Conservation (phyloP, 2,113 vertebrate genomes). For the Prietella phreatophila region DNA sequence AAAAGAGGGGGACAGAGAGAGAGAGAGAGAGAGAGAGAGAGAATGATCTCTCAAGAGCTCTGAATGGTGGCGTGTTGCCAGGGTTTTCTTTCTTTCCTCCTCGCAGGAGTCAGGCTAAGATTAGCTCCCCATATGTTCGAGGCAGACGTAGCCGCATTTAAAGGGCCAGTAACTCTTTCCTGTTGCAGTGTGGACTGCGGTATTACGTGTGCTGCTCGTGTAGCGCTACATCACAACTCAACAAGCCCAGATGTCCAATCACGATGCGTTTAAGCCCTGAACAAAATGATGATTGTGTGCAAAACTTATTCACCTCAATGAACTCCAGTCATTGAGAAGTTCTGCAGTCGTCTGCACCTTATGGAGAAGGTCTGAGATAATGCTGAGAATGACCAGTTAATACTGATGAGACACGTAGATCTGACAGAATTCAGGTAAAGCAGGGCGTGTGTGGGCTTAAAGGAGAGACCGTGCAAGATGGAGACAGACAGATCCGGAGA, state of each 20-base stretch:
- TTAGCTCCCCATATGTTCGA: conserved; percentile 80
- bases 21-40: conserved; percentile 34
- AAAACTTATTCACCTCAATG: not conserved
- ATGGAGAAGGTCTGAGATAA: not conserved
- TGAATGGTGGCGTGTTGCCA: conserved; percentile 70
- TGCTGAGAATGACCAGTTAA: not conserved
- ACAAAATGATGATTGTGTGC: not conserved
- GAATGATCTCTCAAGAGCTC: conserved; percentile 44
- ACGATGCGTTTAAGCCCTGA: not conserved
- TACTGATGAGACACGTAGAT: not conserved
- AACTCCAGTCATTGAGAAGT: not conserved
- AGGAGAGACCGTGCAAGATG: not conserved
- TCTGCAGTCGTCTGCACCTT: not conserved
- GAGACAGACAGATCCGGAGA: not conserved
- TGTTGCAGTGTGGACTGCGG: conserved; percentile 46
- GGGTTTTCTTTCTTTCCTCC: conserved; percentile 61
- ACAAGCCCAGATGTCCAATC: not conserved
- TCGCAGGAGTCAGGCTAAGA: conserved; percentile 75
- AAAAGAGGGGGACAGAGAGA: conserved; percentile 40
- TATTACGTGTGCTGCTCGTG: conserved; percentile 20
- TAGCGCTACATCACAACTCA: conserved; percentile 1
- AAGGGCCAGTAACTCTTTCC: conserved; percentile 66
- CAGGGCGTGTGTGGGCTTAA: not conserved
- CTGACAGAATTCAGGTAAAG: conserved; percentile 62
- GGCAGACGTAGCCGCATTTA: conserved; percentile 69